phyloP scores from a whole-genome alignment of 2,888 invertebrate genomes.

The Dione vanillae region DNA sequence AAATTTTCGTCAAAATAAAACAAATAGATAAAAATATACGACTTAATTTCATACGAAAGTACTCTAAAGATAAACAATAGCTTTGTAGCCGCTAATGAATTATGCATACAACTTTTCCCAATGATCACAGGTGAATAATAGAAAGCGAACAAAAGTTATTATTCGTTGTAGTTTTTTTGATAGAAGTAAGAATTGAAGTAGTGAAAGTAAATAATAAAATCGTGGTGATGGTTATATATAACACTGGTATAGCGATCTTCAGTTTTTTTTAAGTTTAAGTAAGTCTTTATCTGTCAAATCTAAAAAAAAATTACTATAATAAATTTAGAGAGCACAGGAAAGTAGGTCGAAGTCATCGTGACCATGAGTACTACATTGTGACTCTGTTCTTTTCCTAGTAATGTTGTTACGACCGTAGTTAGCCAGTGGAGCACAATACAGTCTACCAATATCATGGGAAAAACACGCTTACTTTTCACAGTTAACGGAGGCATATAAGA shows the following conservation, averaged over 20 bases:
- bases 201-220: conserved; percentile 14
- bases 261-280: not conserved
- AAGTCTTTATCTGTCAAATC: not conserved
- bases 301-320: not conserved
- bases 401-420: too few species aligned
- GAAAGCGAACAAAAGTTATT: conserved; percentile 19
- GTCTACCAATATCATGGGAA: too few species aligned
- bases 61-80: not conserved
- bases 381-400: too few species aligned
- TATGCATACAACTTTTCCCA: conserved; percentile 14
- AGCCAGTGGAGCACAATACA: too few species aligned
- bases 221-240: not conserved
- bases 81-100: not conserved
- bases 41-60: conserved; percentile 7
- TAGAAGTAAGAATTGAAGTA: conserved; percentile 18
- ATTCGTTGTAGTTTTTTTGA: not conserved
- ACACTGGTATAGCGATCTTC: not conserved
- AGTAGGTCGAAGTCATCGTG: not conserved
- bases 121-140: conserved; percentile 13
- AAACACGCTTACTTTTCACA: too few species aligned
- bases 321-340: conserved; percentile 2
- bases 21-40: not conserved
- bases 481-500: too few species aligned
- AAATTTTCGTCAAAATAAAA: not conserved
- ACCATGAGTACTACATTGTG: too few species aligned